Evolutionary conservation across 2,888 invertebrate genomes (phyloP).

Genomic region (Graphium colonna): DNA sequence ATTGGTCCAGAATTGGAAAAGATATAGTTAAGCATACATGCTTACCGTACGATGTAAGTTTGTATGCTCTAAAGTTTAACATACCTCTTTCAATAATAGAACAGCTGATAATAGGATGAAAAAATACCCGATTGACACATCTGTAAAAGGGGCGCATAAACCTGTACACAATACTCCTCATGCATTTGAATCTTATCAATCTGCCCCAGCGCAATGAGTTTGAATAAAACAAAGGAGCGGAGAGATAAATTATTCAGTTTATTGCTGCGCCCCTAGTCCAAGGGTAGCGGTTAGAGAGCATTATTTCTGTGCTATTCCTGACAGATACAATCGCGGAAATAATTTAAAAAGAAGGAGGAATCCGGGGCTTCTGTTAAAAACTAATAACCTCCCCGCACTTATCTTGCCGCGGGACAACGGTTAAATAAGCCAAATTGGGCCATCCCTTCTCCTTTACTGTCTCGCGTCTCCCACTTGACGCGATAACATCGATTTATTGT

Average conservation of each 20-base stretch:
- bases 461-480: slow-evolving; percentile 51
- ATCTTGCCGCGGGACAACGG: slow-evolving; percentile 59
- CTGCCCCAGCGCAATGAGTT: slow-evolving; percentile 3
- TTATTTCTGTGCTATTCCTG: slow-evolving; percentile 31
- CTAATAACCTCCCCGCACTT: slow-evolving; percentile 61
- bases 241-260: slow-evolving; percentile 32
- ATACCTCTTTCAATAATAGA: too few relatives aligned
- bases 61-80: too few relatives aligned
- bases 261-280: slow-evolving; percentile 29
- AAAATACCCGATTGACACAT: background rate
- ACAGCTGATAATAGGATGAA: too few relatives aligned
- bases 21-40: too few relatives aligned
- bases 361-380: slow-evolving; percentile 54
- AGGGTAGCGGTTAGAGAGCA: slow-evolving; percentile 25
- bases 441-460: slow-evolving; percentile 59
- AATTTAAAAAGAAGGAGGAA: slow-evolving; percentile 55
- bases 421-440: slow-evolving; percentile 70
- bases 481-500: slow-evolving; percentile 47
- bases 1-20: too few relatives aligned
- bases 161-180: background rate
- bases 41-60: background rate
- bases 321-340: slow-evolving; percentile 42
- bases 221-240: slow-evolving; percentile 28
- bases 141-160: background rate
- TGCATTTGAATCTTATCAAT: slow-evolving; percentile 19